Percentiles rank a stretch among this genome's conserved stretches.
Conservation (phyloP, 2,888 invertebrate species). For the Crepidodera aurea region DNA sequence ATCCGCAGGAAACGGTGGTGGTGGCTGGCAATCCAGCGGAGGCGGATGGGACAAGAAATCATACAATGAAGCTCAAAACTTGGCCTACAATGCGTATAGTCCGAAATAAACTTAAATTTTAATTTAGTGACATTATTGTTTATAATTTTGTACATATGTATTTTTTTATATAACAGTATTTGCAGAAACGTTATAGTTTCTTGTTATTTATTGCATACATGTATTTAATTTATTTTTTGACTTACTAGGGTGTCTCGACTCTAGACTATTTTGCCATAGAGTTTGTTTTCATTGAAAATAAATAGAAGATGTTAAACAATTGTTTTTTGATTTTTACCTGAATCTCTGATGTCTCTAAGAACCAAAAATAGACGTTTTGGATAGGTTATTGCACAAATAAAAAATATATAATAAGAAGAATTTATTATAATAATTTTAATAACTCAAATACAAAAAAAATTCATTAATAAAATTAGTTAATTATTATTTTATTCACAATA, state of each 20-base stretch:
- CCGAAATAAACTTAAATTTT: conserved; percentile 54
- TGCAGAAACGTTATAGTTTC: conserved; percentile 14
- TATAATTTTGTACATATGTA: too few relatives aligned
- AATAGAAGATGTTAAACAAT: conserved; percentile 15
- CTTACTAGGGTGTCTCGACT: conserved; percentile 19
- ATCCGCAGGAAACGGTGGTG: conserved; percentile 63
- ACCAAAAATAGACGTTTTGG: too few relatives aligned
- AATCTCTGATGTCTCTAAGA: too few relatives aligned
- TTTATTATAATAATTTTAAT: too few relatives aligned
- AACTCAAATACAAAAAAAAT: too few relatives aligned
- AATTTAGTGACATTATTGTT: too few relatives aligned
- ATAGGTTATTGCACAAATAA: too few relatives aligned
- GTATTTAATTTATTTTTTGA: conserved; percentile 27
- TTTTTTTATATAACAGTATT: conserved; percentile 62
- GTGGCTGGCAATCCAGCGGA: conserved; percentile 61
- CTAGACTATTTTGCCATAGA: conserved; percentile 15
- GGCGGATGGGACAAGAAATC: conserved; percentile 77
- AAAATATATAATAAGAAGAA: too few relatives aligned
- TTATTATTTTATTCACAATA: too few relatives aligned
- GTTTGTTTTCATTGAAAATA: conserved; percentile 1
- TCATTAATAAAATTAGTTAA: too few relatives aligned
- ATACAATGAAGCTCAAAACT: conserved; percentile 68
- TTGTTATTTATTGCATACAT: conserved; percentile 17
- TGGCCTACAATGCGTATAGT: conserved; percentile 76
- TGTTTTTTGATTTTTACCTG: conserved; percentile 1